phyloP scores from a whole-genome alignment of 2,797 vertebrate species.

The Gymnodraco acuticeps region DNA sequence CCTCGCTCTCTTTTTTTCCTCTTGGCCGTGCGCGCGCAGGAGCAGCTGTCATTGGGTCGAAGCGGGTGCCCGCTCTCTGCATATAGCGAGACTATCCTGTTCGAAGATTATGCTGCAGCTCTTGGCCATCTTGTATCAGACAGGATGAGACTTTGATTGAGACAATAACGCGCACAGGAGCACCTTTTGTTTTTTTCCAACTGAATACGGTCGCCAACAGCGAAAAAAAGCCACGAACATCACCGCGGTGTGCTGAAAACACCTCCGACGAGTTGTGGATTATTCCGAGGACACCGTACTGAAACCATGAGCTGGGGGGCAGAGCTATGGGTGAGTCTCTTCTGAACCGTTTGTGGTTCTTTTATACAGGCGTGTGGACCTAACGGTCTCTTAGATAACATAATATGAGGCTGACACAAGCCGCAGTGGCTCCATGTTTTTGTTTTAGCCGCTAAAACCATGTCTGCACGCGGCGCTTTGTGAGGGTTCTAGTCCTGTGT shows the following conservation, averaged over 20 bases:
- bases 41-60: constrained; percentile 79
- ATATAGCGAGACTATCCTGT: constrained; percentile 55
- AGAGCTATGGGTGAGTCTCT: constrained; percentile 87
- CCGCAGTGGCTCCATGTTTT: constrained; percentile 37
- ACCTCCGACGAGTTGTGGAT: constrained; percentile 80
- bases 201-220: constrained; percentile 1
- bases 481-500: background rate
- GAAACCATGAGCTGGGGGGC: constrained; percentile 90
- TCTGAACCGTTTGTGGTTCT: background rate
- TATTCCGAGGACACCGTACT: constrained; percentile 78
- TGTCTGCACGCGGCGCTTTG: constrained; percentile 6
- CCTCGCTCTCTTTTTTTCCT: background rate
- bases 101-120: constrained; percentile 71
- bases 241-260: constrained; percentile 55
- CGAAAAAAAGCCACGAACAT: constrained; percentile 7
- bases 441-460: constrained; percentile 28
- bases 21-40: constrained; percentile 55
- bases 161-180: background rate
- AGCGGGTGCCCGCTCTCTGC: constrained; percentile 69
- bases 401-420: background rate
- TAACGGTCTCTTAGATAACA: constrained; percentile 40
- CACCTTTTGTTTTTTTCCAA: background rate
- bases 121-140: constrained; percentile 75
- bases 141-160: constrained; percentile 75
- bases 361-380: background rate